These are phyloP conservation scores for Pseudomyrmex dendroicus DNA, from an alignment of 1,140 invertebrate species.

Conservation along the genomic window DNA sequence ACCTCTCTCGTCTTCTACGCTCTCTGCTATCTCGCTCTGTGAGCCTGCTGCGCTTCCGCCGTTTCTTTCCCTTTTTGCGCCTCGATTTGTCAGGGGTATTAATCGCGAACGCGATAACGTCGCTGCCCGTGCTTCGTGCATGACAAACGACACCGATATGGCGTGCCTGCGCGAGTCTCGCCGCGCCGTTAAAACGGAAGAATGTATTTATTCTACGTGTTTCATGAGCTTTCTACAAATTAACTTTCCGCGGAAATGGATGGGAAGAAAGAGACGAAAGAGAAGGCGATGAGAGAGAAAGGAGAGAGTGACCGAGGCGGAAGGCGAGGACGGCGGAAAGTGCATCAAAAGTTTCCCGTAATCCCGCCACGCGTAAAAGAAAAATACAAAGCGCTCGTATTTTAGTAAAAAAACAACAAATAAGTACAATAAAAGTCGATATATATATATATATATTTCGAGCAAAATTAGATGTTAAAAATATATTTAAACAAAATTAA, in stretches of 20 bases:
- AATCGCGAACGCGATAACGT: conserved; percentile 74
- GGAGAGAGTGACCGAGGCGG: neutral
- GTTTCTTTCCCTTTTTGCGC: conserved; percentile 26
- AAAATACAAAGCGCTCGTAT: no score
- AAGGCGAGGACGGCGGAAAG: conserved; percentile 7
- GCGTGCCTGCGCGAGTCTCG: conserved; percentile 65
- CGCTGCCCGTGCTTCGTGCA: conserved; percentile 75
- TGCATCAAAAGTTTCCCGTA: conserved; percentile 64
- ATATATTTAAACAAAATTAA: no score
- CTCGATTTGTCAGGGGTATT: conserved; percentile 69
- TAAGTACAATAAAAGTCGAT: no score
- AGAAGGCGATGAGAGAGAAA: neutral
- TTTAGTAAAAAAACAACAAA: no score
- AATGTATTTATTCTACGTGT: conserved; percentile 79
- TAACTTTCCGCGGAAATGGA: conserved; percentile 75
- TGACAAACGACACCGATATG: conserved; percentile 79
- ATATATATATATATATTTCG: no score
- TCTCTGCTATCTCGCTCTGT: neutral
- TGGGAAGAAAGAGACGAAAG: conserved; percentile 1
- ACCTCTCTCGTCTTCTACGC: neutral
- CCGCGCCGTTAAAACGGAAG: conserved; percentile 73
- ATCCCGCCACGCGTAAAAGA: conserved; percentile 2
- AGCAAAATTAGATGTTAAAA: no score
- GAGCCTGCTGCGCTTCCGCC: neutral
- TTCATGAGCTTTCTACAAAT: conserved; percentile 78